Conservation (phyloP, 2,797 vertebrate genomes). For the Nannoperca australis region DNA sequence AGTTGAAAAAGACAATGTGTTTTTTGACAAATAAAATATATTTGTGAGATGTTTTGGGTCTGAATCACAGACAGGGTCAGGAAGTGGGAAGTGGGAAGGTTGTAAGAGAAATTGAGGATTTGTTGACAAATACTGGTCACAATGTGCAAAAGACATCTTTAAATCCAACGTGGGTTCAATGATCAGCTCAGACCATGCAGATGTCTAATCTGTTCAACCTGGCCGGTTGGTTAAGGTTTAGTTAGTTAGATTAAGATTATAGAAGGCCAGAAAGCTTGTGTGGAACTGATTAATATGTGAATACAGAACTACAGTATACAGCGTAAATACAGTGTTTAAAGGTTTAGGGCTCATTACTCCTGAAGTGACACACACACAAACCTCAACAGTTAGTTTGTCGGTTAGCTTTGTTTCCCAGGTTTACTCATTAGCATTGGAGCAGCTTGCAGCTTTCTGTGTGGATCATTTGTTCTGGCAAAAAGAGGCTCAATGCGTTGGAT, state of each 20-base stretch:
- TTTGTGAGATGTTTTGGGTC: not conserved
- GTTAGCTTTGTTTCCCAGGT: not conserved
- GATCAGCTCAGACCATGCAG: not conserved
- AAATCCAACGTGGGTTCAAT: not conserved
- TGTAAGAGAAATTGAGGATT: not conserved
- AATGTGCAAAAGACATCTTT: not conserved
- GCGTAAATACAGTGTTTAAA: not conserved
- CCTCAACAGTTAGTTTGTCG: not conserved
- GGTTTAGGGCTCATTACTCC: not conserved
- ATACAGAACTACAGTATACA: not conserved
- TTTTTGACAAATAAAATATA: not conserved
- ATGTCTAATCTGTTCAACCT: not conserved
- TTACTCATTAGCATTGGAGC: not conserved
- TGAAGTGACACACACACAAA: not conserved
- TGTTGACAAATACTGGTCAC: not conserved
- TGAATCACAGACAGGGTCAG: not conserved
- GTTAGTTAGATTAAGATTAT: not conserved
- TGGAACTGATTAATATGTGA: too few species aligned
- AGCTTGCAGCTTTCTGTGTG: slow-evolving; percentile 37
- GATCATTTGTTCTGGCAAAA: slow-evolving; percentile 46
- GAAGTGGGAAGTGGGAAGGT: not conserved
- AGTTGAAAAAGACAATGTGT: too few species aligned
- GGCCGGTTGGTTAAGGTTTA: not conserved
- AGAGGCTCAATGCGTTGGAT: slow-evolving; percentile 12
- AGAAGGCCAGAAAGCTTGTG: not conserved